Evolutionary conservation across 2,113 vertebrate genomes (phyloP), one percentile per base, ranked within the genome.

Genomic region (Athene noctua): DNA sequence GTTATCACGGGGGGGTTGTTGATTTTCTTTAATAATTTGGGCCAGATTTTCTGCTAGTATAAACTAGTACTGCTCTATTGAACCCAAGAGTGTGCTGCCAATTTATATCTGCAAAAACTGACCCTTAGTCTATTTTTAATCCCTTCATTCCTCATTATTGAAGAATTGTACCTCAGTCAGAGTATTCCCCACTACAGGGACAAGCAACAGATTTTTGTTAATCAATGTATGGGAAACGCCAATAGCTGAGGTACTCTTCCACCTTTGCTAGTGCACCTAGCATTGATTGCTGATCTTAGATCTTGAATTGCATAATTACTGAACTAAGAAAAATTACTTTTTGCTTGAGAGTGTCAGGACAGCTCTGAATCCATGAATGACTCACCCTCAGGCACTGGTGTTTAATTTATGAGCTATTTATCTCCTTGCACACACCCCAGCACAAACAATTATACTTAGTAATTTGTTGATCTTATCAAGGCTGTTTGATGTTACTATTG

Each of bases 391-490:
- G 93, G 92, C 71, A 61, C 59, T 46, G 81, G 92, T 93, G 59
- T 97, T 97, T 97, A 97, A 97, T 97, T 97, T 96, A 96, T 95
- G 96, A 97, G 95, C 92, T 96, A 96, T 97, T 98, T 97, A 97
- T 97, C 97, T 97, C 80, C 79, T 95, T 80, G 83, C 94, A 86
- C 95, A 97, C 93, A 96, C 97, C 95, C 81, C 90, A 94, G 92
- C 97, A 95, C 93, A 97, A 97, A 97, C 95, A 97, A 97, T 98
- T 97, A 98, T 96, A 96, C 67, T 97, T 95, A 91, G 95, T 97
- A 97, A 97, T 96, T 97, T 97, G 97, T 97, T 97, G 97, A 97
- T 97, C 86, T 97, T 98, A 97, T 97, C 95, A 47, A 90, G 70
- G 84, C 68, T 90, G 74, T 92, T 75, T 95, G 93, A 97, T 96